Evolutionary conservation across 2,888 invertebrate species (phyloP).

Genomic region (Coecobrya sp.): DNA sequence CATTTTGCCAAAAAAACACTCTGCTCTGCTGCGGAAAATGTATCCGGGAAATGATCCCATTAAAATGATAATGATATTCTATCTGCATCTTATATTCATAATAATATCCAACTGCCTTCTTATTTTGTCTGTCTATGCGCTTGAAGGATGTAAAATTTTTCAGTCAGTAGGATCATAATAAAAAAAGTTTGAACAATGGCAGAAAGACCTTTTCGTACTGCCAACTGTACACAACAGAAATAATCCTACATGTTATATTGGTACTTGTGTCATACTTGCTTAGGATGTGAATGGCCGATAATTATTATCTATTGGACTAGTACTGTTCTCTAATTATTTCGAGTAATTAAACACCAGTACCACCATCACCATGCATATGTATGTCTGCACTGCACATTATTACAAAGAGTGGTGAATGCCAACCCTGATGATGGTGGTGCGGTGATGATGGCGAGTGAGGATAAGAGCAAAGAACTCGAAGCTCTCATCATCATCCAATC

Average conservation of each 20-base stretch:
- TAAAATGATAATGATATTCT: neutral
- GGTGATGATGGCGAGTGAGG: neutral
- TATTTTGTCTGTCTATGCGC: neutral
- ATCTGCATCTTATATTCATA: neutral
- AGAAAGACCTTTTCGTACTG: neutral
- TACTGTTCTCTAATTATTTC: slow-evolving; percentile 75
- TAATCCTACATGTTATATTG: neutral
- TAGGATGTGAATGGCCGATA: slow-evolving; percentile 34
- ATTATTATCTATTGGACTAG: slow-evolving; percentile 59
- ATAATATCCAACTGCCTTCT: too few relatives aligned
- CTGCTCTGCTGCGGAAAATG: neutral
- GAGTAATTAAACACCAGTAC: slow-evolving; percentile 73
- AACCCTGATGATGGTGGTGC: neutral
- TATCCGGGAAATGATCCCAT: neutral
- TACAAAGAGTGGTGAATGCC: neutral
- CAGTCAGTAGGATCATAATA: neutral
- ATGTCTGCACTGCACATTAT: neutral
- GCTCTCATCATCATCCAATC: slow-evolving; percentile 5
- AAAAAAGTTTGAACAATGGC: neutral
- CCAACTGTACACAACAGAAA: neutral
- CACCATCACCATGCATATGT: neutral
- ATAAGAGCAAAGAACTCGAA: slow-evolving; percentile 4
- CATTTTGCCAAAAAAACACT: neutral
- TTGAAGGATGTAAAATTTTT: neutral
- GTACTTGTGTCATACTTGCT: neutral